Evolutionary conservation across 2,797 vertebrate genomes (phyloP), one percentile per base, ranked within the genome.

Genomic region (Percopsis omiscomaycus): DNA sequence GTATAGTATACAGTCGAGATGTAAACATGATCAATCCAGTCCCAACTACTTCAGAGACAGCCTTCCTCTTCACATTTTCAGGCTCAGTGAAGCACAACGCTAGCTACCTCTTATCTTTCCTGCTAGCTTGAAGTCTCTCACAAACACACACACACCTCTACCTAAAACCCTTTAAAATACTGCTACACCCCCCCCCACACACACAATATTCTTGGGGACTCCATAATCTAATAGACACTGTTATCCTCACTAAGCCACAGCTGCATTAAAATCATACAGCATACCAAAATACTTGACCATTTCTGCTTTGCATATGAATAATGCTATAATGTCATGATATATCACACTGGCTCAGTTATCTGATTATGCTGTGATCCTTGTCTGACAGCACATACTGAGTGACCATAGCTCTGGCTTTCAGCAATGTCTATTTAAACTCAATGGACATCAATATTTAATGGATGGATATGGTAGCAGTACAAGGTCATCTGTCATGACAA

Each of bases 1-100:
- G 63, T 78, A 76, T 77, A 76, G 74, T 77, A 85, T 75, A 69
- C 78, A 79, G 84, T 75, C n/a, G 15, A 79, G 81, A 78, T 89
- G 83, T 89, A 88, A 89, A 90, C 87, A 89, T 84, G 86, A 90
- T 90, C 88, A 89, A 87, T 89, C 87, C 68, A 74, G 84, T 88
- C 77, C 62, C 78, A 89, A 88, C 83, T 71, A 89, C 69, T 86
- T 88, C 84, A 86, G 76, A 88, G 85, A 88, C 78, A 81, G 67
- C 85, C 80, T 86, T 86, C 83, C 85, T 78, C 86, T 86, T 77
- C 86, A 82, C 87, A 89, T 90, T 89, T 90, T 89, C 85, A 89
- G 89, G 89, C 84, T 81, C 89, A 85, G 68, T 90, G 89, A 86
- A 91, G 89, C 89, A 55, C 67, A 10, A 74, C 81, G 71, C 74